phyloP scores from a whole-genome alignment of 1,140 invertebrate genomes.

The Thaumetopoea pityocampa region DNA sequence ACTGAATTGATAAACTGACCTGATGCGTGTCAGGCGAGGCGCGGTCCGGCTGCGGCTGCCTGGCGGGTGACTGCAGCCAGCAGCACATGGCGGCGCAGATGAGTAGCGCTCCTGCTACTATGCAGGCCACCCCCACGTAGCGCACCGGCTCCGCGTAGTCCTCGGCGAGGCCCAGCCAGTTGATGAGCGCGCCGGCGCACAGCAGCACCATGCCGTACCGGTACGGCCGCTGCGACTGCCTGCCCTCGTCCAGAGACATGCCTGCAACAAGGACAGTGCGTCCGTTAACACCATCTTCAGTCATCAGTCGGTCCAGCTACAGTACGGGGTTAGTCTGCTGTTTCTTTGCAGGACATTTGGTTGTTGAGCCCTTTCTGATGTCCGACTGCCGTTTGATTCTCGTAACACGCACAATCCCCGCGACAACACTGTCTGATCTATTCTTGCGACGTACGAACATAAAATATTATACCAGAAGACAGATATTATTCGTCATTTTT shows the following conservation, averaged over 20 bases:
- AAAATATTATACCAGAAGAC: no score
- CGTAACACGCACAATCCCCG: no score
- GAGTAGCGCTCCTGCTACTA: constrained; percentile 83
- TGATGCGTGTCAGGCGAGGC: constrained; percentile 67
- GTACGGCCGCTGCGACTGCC: constrained; percentile 82
- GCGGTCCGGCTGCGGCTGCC: constrained; percentile 61
- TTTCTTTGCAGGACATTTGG: no score
- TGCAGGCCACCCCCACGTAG: constrained; percentile 85
- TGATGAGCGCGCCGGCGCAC: constrained; percentile 85
- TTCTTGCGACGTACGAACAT: no score
- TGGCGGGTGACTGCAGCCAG: constrained; percentile 81
- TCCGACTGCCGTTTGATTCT: neutral
- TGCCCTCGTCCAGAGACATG: constrained; percentile 80
- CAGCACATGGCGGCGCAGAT: constrained; percentile 87
- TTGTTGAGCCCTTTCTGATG: no score
- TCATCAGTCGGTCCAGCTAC: neutral
- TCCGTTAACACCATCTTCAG: constrained; percentile 1
- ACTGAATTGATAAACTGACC: constrained; percentile 31
- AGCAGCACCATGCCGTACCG: constrained; percentile 85
- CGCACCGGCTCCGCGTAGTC: constrained; percentile 83
- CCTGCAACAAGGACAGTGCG: constrained; percentile 69
- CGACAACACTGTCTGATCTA: no score
- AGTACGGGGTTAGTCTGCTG: neutral
- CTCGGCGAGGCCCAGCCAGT: constrained; percentile 85
- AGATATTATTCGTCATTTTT: no score